These are phyloP conservation scores for Drosophila neocordata DNA, from an alignment of 1,140 invertebrate genomes.

Conservation along the genomic window DNA sequence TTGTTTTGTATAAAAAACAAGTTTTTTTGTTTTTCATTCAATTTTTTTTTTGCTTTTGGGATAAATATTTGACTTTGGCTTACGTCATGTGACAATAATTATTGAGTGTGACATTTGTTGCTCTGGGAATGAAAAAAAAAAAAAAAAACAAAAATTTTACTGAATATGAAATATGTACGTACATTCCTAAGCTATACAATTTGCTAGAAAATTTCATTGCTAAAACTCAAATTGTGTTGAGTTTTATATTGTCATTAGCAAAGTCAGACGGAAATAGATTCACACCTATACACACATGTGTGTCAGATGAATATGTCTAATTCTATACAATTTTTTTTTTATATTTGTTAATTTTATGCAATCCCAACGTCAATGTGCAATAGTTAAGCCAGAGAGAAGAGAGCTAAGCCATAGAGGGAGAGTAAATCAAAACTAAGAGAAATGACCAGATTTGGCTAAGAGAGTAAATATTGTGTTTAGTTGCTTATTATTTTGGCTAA, in stretches of 20 bases:
- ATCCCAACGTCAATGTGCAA: conserved; percentile 19
- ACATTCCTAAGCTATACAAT: neutral
- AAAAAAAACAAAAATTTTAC: too few relatives aligned
- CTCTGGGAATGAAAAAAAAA: neutral
- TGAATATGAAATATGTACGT: neutral
- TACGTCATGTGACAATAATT: conserved; percentile 54
- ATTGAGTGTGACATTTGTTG: conserved; percentile 26
- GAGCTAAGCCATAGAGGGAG: neutral
- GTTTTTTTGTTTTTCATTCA: conserved; percentile 31
- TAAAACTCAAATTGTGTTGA: conserved; percentile 23
- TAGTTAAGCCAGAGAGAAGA: conserved; percentile 6
- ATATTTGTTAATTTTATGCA: conserved; percentile 47
- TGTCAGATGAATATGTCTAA: neutral
- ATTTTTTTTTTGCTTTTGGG: conserved; percentile 1
- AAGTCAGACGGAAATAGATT: conserved; percentile 46
- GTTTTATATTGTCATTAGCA: conserved; percentile 36
- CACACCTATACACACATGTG: conserved; percentile 32
- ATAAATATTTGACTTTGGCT: conserved; percentile 32
- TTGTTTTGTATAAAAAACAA: conserved; percentile 56
- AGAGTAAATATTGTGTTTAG: neutral
- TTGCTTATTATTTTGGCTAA: neutral
- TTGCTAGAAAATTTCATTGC: neutral
- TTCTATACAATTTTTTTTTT: conserved; percentile 22
- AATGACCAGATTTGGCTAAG: conserved; percentile 9
- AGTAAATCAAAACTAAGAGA: conserved; percentile 16